A percentile compares a stretch with the other conserved stretches of the same genome.
phyloP scores from a whole-genome alignment of 2,888 invertebrate genomes.

The Zhuqinia jingwanae region DNA sequence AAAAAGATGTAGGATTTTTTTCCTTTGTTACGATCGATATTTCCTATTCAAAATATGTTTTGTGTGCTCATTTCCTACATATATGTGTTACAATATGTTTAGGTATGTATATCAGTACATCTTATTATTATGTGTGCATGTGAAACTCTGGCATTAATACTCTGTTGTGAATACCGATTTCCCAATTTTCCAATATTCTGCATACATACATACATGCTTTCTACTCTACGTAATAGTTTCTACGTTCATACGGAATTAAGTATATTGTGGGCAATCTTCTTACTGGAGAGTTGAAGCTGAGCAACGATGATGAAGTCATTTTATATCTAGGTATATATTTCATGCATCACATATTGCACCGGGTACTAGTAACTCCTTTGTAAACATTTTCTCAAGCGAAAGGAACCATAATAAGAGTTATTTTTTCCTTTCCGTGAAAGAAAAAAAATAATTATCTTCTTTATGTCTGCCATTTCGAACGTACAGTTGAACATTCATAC shows the following conservation, averaged over 20 bases:
- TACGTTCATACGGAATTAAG: neutral
- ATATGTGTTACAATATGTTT: neutral
- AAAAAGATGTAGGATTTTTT: conserved; percentile 55
- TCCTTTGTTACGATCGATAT: conserved; percentile 58
- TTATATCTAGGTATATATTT: neutral
- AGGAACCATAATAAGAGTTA: neutral
- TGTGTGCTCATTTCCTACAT: conserved; percentile 49
- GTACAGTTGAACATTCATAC: neutral
- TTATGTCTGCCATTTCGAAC: conserved; percentile 13
- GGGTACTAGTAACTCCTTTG: neutral
- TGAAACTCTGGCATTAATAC: too few relatives aligned
- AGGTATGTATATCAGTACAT: too few relatives aligned
- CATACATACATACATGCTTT: neutral
- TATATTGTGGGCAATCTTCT: conserved; percentile 16
- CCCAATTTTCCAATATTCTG: conserved; percentile 13
- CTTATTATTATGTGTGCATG: too few relatives aligned
- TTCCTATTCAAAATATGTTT: conserved; percentile 36
- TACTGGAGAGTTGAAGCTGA: neutral
- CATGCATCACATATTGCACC: neutral
- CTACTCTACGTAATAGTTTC: neutral
- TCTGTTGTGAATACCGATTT: conserved; percentile 18
- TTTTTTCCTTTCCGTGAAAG: conserved; percentile 8
- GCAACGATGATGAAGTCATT: conserved; percentile 7
- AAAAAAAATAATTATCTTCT: conserved; percentile 17
- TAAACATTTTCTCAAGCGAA: neutral